These are phyloP conservation scores for Arrhamphus sclerolepis DNA, from an alignment of 2,797 vertebrate species.

Conservation along the genomic window DNA sequence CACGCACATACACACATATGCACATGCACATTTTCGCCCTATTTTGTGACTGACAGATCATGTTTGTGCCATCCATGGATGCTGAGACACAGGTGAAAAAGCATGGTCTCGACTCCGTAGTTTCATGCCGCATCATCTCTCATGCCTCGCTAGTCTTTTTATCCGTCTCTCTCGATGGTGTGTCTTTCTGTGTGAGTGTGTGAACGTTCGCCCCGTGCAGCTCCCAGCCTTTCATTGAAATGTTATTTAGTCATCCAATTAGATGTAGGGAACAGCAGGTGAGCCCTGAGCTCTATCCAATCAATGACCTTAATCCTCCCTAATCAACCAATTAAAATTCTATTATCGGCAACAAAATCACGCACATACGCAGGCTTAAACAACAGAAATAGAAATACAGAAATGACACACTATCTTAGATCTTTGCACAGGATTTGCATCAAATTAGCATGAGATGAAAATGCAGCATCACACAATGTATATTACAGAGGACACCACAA, in stretches of 20 bases:
- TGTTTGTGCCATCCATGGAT: conserved; percentile 53
- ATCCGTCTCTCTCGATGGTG: conserved; percentile 33
- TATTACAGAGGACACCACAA: background rate
- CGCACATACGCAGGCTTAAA: conserved; percentile 14
- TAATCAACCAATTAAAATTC: conserved; percentile 78
- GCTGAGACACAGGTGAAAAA: conserved; percentile 54
- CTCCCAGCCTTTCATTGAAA: conserved; percentile 72
- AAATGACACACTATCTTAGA: conserved; percentile 20
- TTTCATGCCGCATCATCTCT: conserved; percentile 33
- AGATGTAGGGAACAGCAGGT: conserved; percentile 68
- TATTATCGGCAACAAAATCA: conserved; percentile 62
- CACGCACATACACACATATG: background rate
- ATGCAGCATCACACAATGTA: background rate
- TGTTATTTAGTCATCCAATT: conserved; percentile 76
- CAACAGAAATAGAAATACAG: conserved; percentile 1
- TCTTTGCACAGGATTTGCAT: conserved; percentile 7
- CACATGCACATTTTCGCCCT: conserved; percentile 15
- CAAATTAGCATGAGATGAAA: conserved; percentile 4
- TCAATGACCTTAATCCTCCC: conserved; percentile 76
- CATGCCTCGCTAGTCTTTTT: conserved; percentile 42
- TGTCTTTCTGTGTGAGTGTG: conserved; percentile 37
- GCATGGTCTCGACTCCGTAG: conserved; percentile 40
- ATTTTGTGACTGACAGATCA: conserved; percentile 60
- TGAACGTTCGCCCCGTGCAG: conserved; percentile 42
- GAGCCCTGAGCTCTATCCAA: conserved; percentile 71